Evolutionary conservation across 2,888 invertebrate species (phyloP).

Genomic region (Gonocerus acuteangulatus): DNA sequence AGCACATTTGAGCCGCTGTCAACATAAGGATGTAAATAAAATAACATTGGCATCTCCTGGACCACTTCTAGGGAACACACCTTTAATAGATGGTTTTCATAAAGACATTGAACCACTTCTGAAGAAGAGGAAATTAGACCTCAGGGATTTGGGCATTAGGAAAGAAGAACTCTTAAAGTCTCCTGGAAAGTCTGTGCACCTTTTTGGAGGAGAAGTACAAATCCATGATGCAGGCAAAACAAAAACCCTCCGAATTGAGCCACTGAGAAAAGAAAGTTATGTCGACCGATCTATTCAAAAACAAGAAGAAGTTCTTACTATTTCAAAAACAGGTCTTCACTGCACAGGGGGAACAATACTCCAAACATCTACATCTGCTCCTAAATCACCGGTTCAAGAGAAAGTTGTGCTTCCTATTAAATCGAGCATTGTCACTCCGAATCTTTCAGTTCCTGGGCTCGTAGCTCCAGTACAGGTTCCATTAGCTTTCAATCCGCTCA

Average conservation of each 20-base stretch:
- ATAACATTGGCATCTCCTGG: conserved; percentile 60
- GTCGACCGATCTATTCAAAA: conserved; percentile 35
- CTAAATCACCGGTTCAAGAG: conserved; percentile 46
- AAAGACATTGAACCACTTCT: conserved; percentile 21
- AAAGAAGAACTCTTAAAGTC: conserved; percentile 26
- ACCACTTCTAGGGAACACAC: conserved; percentile 71
- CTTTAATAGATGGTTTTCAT: conserved; percentile 55
- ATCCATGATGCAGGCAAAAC: conserved; percentile 58
- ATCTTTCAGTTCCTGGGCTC: conserved; percentile 47
- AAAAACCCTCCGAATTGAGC: conserved; percentile 60
- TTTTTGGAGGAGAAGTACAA: conserved; percentile 73
- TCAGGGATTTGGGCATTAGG: conserved; percentile 29
- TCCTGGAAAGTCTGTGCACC: conserved; percentile 46
- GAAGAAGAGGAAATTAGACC: conserved; percentile 33
- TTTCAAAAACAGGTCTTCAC: conserved; percentile 61
- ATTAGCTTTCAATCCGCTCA: conserved; percentile 36
- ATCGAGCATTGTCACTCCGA: conserved; percentile 50
- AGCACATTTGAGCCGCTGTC: conserved; percentile 74
- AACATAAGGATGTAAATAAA: conserved; percentile 41
- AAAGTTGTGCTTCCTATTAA: conserved; percentile 53
- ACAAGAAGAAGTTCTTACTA: conserved; percentile 56
- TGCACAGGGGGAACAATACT: conserved; percentile 64
- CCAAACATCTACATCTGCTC: conserved; percentile 40
- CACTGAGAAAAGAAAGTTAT: conserved; percentile 49
- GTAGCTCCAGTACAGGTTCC: conserved; percentile 44